Percentiles rank a stretch among this genome's conserved stretches.
Evolutionary conservation across 1,140 invertebrate species (phyloP).

Genomic region (Gonioctena quinquepunctata): DNA sequence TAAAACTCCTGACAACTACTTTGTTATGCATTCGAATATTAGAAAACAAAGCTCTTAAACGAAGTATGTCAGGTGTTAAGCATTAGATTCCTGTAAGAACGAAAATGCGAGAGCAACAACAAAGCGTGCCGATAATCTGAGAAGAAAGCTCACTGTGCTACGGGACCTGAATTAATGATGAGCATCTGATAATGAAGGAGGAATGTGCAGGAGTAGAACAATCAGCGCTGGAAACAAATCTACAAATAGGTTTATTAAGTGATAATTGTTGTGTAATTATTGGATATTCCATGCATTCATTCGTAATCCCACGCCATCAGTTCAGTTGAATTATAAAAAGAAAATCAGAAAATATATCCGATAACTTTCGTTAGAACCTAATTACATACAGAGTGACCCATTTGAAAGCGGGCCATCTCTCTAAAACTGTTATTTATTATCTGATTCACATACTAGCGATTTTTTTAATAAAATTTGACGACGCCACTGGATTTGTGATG

Average conservation of each 20-base stretch:
- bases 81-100: background rate
- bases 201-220: background rate
- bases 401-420: too few species aligned
- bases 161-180: background rate
- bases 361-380: too few species aligned
- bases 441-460: too few species aligned
- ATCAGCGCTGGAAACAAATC: background rate
- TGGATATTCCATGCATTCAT: too few species aligned
- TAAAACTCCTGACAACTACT: background rate
- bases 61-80: background rate
- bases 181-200: background rate
- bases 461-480: too few species aligned
- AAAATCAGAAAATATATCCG: too few species aligned
- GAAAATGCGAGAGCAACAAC: background rate
- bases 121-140: background rate
- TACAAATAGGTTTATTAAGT: background rate
- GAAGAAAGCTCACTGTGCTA: background rate
- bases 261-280: background rate
- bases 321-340: too few species aligned
- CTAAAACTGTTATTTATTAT: too few species aligned
- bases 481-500: too few species aligned
- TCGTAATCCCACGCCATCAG: too few species aligned
- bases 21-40: background rate
- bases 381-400: too few species aligned
- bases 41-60: background rate